phyloP scores from a whole-genome alignment of 2,888 invertebrate genomes.

The Chelonus formosanus region DNA sequence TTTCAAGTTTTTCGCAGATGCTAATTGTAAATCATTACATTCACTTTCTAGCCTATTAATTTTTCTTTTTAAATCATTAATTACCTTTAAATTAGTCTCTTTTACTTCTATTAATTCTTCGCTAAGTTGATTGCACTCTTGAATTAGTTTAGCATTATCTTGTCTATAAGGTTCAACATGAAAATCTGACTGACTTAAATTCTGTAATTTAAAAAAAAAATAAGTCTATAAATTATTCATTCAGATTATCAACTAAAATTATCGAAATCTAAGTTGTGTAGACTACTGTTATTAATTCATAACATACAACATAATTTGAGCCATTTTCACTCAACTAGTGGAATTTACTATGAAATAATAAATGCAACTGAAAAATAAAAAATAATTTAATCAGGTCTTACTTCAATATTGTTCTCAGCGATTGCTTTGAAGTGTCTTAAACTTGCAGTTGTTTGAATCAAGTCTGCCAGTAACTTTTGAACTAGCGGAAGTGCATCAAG shows the following conservation, averaged over 20 bases:
- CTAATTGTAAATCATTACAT: conserved; percentile 71
- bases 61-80: conserved; percentile 67
- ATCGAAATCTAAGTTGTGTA: no score
- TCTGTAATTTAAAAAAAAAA: neutral
- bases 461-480: conserved; percentile 81
- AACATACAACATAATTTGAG: no score
- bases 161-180: conserved; percentile 68
- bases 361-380: conserved; percentile 11
- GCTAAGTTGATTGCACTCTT: conserved; percentile 80
- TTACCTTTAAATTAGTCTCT: conserved; percentile 72
- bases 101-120: conserved; percentile 72
- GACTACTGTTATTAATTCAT: no score
- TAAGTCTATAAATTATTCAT: conserved; percentile 18
- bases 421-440: conserved; percentile 84
- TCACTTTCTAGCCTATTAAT: conserved; percentile 69
- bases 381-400: conserved; percentile 52
- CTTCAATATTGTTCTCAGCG: conserved; percentile 75
- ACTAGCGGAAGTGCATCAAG: conserved; percentile 82
- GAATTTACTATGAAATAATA: no score
- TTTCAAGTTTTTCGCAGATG: conserved; percentile 68
- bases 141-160: conserved; percentile 79
- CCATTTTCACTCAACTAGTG: no score
- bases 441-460: conserved; percentile 87
- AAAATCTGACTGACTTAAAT: no score
- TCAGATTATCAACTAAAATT: neutral